A percentile compares a stretch with the other conserved stretches of the same genome.
These are phyloP conservation scores for Prietella phreatophila DNA, from an alignment of 2,113 vertebrate species.

Conservation along the genomic window DNA sequence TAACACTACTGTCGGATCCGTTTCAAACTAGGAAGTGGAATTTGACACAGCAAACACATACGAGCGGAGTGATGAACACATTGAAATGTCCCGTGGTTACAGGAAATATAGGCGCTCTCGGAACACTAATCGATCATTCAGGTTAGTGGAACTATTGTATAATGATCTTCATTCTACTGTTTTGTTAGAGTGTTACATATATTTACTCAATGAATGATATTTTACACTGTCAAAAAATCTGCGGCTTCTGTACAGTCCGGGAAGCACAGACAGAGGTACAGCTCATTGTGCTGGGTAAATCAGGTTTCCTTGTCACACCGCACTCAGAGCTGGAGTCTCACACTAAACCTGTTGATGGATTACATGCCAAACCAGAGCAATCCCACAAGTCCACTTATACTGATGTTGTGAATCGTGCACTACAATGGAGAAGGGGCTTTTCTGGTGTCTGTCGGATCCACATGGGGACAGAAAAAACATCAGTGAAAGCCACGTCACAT, in stretches of 20 bases:
- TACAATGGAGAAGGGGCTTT: not conserved
- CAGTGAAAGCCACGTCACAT: not conserved
- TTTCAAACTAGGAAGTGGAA: not conserved
- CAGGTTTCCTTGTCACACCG: not conserved
- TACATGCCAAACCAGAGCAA: slow-evolving; percentile 28
- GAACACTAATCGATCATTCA: not conserved
- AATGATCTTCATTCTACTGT: not conserved
- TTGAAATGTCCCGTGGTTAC: not conserved
- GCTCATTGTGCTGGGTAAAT: not conserved
- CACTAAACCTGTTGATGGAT: slow-evolving; percentile 55
- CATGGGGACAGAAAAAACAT: not conserved
- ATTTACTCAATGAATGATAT: not conserved
- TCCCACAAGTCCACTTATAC: slow-evolving; percentile 43
- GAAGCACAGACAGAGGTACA: no score
- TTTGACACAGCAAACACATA: not conserved
- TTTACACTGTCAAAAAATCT: not conserved
- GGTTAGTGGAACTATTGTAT: not conserved
- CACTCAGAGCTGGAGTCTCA: slow-evolving; percentile 17
- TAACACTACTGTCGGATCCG: not conserved
- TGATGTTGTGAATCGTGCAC: slow-evolving; percentile 12
- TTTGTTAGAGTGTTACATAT: not conserved
- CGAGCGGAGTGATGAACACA: not conserved
- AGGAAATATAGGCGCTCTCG: not conserved
- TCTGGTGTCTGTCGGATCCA: not conserved
- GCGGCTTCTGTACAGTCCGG: not conserved